Conservation (phyloP, 2,888 invertebrate genomes). For the Troilus luridus region DNA sequence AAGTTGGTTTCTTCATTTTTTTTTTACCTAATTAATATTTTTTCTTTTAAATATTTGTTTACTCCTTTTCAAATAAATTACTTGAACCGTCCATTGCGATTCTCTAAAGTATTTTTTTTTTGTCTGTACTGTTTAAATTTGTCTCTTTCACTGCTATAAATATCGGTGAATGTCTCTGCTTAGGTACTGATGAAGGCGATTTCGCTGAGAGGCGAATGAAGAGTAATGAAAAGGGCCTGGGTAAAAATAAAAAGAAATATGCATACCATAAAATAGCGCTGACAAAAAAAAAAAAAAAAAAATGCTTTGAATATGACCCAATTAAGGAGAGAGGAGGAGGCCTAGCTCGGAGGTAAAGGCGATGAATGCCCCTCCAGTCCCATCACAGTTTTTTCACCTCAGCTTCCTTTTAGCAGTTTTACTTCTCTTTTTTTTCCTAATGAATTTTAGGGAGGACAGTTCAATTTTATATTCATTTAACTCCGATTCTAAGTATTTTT, state of each 20-base stretch:
- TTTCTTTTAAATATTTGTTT: too few species aligned
- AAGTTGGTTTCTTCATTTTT: too few species aligned
- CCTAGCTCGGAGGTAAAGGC: not conserved
- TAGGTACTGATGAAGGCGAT: not conserved
- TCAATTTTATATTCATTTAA: not conserved
- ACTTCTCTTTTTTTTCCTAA: not conserved
- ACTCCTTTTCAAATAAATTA: too few species aligned
- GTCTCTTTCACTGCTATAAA: not conserved
- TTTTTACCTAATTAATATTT: too few species aligned
- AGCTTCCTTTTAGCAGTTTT: not conserved
- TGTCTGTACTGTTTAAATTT: too few species aligned
- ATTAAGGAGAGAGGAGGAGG: constrained; percentile 11
- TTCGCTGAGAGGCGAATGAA: not conserved
- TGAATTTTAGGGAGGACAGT: not conserved
- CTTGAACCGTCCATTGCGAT: too few species aligned
- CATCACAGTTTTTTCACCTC: not conserved
- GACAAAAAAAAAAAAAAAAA: not conserved
- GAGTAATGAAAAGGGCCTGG: constrained; percentile 6
- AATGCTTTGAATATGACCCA: constrained; percentile 40
- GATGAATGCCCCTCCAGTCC: not conserved
- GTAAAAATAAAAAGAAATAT: not conserved
- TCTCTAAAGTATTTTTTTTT: too few species aligned
- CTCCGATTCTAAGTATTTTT: not conserved
- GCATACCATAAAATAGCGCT: constrained; percentile 1
- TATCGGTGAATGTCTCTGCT: not conserved